Percentiles rank a stretch among this genome's conserved stretches.
Conservation (phyloP, 2,888 invertebrate species). For the Halictus quadricinctus region DNA sequence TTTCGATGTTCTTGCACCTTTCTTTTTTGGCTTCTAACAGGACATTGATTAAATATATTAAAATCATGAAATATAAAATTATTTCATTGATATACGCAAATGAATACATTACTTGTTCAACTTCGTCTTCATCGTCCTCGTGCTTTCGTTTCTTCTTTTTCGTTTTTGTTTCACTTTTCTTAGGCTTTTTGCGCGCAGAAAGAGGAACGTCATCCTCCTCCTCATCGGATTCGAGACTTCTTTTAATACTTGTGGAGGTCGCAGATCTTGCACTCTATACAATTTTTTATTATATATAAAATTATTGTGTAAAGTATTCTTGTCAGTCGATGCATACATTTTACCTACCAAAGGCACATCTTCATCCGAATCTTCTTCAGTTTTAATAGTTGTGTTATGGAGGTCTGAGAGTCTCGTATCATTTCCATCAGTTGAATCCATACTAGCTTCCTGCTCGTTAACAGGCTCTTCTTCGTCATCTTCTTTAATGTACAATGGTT, state of each 20-base stretch:
- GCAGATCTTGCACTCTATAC: conserved; percentile 72
- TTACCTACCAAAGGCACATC: conserved; percentile 89
- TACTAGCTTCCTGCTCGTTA: conserved; percentile 71
- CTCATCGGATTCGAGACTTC: conserved; percentile 84
- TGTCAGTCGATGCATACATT: conserved; percentile 77
- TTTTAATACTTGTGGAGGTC: conserved; percentile 77
- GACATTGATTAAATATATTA: neutral
- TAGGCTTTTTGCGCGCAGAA: conserved; percentile 87
- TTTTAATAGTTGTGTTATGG: conserved; percentile 80
- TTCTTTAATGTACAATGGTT: conserved; percentile 84
- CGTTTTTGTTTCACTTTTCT: conserved; percentile 85
- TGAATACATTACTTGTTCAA: conserved; percentile 72
- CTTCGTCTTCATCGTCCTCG: conserved; percentile 74
- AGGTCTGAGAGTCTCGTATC: conserved; percentile 79
- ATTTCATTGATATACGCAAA: neutral
- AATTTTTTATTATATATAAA: neutral
- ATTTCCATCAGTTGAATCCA: conserved; percentile 77
- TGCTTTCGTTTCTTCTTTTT: conserved; percentile 84
- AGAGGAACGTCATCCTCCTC: conserved; percentile 87
- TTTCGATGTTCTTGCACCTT: conserved; percentile 78
- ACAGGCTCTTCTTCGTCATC: conserved; percentile 80
- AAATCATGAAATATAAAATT: neutral
- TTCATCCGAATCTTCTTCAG: conserved; percentile 87
- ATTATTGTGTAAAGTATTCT: neutral
- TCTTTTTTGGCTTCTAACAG: conserved; percentile 75